These are phyloP conservation scores for Caenorhabditis becei DNA, from an alignment of 2,888 invertebrate species.

Conservation along the genomic window DNA sequence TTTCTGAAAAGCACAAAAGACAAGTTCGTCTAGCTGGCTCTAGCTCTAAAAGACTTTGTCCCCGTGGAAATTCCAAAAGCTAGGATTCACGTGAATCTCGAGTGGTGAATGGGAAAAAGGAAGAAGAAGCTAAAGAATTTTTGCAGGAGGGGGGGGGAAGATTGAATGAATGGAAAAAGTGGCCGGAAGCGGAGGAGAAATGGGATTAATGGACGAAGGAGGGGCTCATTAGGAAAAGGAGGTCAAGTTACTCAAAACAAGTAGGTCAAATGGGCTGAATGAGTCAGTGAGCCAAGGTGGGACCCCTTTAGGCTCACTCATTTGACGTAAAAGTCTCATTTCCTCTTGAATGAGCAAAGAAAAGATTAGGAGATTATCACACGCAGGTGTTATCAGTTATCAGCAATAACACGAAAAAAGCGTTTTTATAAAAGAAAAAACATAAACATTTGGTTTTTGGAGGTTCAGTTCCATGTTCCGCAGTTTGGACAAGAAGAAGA, in stretches of 20 bases:
- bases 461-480: no score
- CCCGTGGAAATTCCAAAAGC: background rate
- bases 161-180: background rate
- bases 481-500: no score
- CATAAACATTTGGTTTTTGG: no score
- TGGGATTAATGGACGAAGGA: conserved; percentile 21
- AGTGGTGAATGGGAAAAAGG: no score
- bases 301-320: no score
- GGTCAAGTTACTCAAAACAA: background rate
- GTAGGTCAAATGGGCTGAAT: background rate
- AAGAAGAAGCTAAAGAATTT: background rate
- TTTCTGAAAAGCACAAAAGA: background rate
- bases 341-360: no score
- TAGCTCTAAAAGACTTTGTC: background rate
- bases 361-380: no score
- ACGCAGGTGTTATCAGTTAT: no score
- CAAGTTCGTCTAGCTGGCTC: background rate
- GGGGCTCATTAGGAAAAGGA: background rate
- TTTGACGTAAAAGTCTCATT: no score
- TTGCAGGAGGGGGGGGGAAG: conserved; percentile 15
- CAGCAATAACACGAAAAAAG: no score
- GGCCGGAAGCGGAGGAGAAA: conserved; percentile 1
- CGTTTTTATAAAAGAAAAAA: no score
- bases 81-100: background rate
- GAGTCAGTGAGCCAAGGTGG: background rate